These are phyloP conservation scores for Ruditapes philippinarum DNA, from an alignment of 1,140 invertebrate species.

Conservation along the genomic window DNA sequence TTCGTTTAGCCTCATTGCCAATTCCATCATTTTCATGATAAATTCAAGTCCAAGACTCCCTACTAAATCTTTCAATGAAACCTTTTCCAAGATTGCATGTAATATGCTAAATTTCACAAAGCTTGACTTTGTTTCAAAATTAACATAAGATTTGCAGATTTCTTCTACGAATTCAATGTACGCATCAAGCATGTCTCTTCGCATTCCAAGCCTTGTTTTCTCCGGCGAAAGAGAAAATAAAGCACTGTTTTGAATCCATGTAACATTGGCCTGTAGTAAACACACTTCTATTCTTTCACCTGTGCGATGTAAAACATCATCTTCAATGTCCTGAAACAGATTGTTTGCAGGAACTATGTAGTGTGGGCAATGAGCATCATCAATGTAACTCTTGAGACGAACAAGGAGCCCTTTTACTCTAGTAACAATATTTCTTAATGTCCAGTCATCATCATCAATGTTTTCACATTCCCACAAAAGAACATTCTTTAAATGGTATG, in stretches of 20 bases:
- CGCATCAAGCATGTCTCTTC: background rate
- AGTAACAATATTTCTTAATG: background rate
- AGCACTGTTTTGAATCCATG: background rate
- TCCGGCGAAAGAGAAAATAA: background rate
- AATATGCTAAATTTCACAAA: background rate
- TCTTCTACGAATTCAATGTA: background rate
- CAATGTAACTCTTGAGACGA: background rate
- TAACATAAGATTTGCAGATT: background rate
- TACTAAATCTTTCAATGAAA: background rate
- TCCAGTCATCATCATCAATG: background rate
- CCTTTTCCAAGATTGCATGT: background rate
- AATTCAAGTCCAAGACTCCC: background rate
- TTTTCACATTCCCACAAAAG: background rate
- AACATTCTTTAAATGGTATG: background rate
- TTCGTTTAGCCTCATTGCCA: background rate
- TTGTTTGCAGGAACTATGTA: background rate
- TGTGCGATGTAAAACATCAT: background rate
- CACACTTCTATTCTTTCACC: background rate
- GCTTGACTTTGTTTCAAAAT: background rate
- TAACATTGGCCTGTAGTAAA: background rate
- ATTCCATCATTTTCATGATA: background rate
- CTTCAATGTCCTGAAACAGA: background rate
- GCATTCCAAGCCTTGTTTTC: background rate
- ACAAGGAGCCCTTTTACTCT: background rate
- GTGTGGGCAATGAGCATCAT: background rate